Conservation (phyloP, 92 coral and sea anemone species). For the Metridium senile region DNA sequence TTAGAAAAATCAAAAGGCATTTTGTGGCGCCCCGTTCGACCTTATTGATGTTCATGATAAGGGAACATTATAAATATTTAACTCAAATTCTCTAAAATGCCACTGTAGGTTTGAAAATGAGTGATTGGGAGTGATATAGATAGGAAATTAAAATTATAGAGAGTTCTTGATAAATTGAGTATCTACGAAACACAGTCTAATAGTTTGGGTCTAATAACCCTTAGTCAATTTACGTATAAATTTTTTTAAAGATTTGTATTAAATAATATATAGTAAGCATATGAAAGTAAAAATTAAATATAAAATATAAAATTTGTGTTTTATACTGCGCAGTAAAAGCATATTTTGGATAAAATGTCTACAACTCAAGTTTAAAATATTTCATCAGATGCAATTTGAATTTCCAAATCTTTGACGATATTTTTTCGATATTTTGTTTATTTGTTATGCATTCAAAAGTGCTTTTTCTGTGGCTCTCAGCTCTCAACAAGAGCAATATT, state of each 20-base stretch:
- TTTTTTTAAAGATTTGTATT: too few species aligned
- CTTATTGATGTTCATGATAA: not conserved
- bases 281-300: too few species aligned
- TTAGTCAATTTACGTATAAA: too few species aligned
- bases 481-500: not conserved
- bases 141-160: not conserved
- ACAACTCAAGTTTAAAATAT: too few species aligned
- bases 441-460: not conserved
- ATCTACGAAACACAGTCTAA: not conserved
- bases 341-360: too few species aligned
- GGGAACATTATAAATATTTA: slow-evolving; percentile 5
- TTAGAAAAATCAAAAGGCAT: slow-evolving; percentile 6
- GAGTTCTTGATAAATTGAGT: not conserved
- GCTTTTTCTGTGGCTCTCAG: too few species aligned
- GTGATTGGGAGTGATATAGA: not conserved
- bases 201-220: too few species aligned
- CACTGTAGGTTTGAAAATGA: not conserved
- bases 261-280: too few species aligned
- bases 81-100: slow-evolving; percentile 9
- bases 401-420: too few species aligned
- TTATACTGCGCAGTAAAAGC: too few species aligned
- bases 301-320: too few species aligned
- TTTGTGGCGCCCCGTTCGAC: slow-evolving; percentile 19
- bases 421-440: not conserved
- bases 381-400: too few species aligned